These are phyloP conservation scores for Austrolebias charrua DNA, from an alignment of 2,797 vertebrate genomes.

Conservation along the genomic window DNA sequence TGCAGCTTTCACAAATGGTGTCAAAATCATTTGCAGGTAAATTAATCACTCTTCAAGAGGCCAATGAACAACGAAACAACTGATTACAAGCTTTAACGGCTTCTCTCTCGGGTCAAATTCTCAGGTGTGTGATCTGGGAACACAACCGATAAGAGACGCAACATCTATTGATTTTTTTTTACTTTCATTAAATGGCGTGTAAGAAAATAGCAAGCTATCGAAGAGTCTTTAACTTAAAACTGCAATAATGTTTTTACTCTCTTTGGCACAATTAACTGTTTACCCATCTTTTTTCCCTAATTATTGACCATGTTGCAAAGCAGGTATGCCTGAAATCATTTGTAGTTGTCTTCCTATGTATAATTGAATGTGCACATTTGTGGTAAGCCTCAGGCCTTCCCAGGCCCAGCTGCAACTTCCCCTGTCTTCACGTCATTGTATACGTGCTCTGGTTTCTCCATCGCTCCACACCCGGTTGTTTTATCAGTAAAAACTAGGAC, in stretches of 20 bases:
- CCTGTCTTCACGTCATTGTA: background rate
- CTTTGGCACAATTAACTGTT: background rate
- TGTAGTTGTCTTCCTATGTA: too few species aligned
- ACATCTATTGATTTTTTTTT: background rate
- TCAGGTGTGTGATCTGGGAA: background rate
- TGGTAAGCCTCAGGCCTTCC: too few species aligned
- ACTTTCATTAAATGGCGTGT: background rate
- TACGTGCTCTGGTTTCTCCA: background rate
- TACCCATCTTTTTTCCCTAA: too few species aligned
- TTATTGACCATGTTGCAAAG: too few species aligned
- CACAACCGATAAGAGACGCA: background rate
- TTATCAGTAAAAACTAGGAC: background rate
- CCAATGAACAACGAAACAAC: constrained; percentile 34
- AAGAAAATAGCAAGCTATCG: background rate
- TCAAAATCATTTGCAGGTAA: constrained; percentile 42
- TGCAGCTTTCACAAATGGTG: constrained; percentile 23
- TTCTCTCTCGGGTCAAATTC: background rate
- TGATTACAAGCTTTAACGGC: constrained; percentile 12
- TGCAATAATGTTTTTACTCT: background rate
- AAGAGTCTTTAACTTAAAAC: background rate
- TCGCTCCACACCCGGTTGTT: background rate
- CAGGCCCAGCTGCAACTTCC: background rate
- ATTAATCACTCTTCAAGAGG: constrained; percentile 41
- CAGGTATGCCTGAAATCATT: too few species aligned
- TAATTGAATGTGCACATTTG: too few species aligned